Evolutionary conservation across 2,113 vertebrate species (phyloP), one percentile per base, ranked within the genome.

Genomic region (Ammodytes marinus): DNA sequence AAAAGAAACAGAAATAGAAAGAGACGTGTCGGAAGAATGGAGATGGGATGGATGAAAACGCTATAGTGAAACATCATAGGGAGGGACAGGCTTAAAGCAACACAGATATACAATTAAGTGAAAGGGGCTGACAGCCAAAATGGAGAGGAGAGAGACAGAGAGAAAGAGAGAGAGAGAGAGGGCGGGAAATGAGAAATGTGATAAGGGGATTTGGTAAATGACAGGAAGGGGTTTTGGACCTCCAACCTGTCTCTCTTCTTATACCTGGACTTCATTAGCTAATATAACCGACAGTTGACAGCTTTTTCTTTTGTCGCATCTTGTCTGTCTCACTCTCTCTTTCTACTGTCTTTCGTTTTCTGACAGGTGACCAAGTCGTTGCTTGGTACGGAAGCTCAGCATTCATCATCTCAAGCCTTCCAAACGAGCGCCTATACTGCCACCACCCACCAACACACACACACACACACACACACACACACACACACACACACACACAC

Each of bases 151-250:
- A 17, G 72, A 76, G 69, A 70, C 39, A 9, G 60, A 27, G 27
- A 2, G 27, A 61, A 80, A 82, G 69, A 64, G 73, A 79, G 65
- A 75, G 46, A 27, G 53, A 42, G n/a, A 17, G 72, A 76, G 69
- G 68, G 43, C 7, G 60, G 77, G 74, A 81, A 86, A 82, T 84
- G 75, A 76, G 69, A 81, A 91, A 86, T 77, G 85, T 83, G 88
- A 92, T 87, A 50, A 69, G 86, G 63, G 80, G 87, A 89, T 92
- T 86, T 87, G 73, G 72, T 64, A 86, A 87, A 91, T 83, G 85
- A 89, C 84, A 90, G 75, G 80, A 76, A 84, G 68, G 46, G 74
- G 27, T 27, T 67, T 79, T 86, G 57, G 66, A 70, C 80, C 80
- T 74, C 61, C 57, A 59, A 57, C 69, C 77, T 72, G 73, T 75